Conservation (phyloP, 1,140 invertebrate species). For the Gryllus bimaculatus region DNA sequence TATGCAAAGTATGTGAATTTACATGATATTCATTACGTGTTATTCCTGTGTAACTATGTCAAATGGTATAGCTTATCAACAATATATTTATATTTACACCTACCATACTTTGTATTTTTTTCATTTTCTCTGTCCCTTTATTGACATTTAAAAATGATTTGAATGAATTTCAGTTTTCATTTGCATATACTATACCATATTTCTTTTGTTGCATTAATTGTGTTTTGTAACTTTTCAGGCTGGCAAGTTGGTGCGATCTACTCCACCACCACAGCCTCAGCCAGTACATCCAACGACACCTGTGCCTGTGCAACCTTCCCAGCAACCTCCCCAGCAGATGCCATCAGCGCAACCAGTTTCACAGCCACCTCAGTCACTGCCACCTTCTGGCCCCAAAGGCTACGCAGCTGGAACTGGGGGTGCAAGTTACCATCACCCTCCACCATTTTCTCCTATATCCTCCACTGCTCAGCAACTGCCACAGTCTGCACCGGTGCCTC, state of each 20-base stretch:
- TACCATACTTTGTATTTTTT: too few species aligned
- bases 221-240: constrained; percentile 21
- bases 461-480: constrained; percentile 18
- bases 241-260: constrained; percentile 45
- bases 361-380: neutral
- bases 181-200: neutral
- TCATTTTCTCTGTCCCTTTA: too few species aligned
- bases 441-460: constrained; percentile 11
- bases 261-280: constrained; percentile 36
- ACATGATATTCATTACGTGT: too few species aligned
- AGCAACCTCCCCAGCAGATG: constrained; percentile 11
- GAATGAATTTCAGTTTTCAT: too few species aligned
- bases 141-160: too few species aligned
- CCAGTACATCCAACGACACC: constrained; percentile 16
- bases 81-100: too few species aligned
- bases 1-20: too few species aligned
- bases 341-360: neutral
- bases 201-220: neutral
- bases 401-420: neutral
- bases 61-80: too few species aligned
- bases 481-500: neutral
- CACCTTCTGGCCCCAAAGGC: neutral
- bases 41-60: too few species aligned
- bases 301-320: neutral
- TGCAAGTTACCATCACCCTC: constrained; percentile 18